Evolutionary conservation across 1,140 invertebrate genomes (phyloP), one percentile per base, ranked within the genome.

Genomic region (Aphidius ervi): DNA sequence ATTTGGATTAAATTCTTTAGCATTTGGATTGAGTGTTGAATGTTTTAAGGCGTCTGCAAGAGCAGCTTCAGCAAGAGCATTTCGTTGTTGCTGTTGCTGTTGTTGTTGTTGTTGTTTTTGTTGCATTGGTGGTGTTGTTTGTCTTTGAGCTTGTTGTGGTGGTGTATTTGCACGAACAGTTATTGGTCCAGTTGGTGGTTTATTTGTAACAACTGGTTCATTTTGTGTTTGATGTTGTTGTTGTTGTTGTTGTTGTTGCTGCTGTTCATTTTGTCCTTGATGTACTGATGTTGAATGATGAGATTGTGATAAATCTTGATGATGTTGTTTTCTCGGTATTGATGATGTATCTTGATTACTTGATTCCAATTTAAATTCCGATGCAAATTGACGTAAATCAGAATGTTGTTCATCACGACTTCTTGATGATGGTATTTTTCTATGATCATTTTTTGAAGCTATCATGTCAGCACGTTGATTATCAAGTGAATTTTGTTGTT

Each of bases 1-100:
- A 69, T 88, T 88, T 23, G 92, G 92, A 83, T 94, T 94, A 79
- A 93, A 94, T 80, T 93, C 91, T 77, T 94, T 94, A 20, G 91
- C 91, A 74, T 94, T 89, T 41, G 92, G 91, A 83, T 94, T 94
- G 42, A 94, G 81, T 1, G 85, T 92, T 20, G 89, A 93, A 70
- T 90, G 90, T 69, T 90, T 89, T 39, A 88, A 78, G 23, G 85
- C 82, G 50, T 78, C 81, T 5, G 84, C 81, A 9, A 82, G 69
- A 41, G 71, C 69, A 6, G 76, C 69, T 67, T 77, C 73, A 63
- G 72, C 65, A 45, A 68, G 63, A 31, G 23, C 23, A 50, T 71
- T 63, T 42, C 76, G 72, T 48, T 79, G 73, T 53, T 65, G 68
- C 46, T 65, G 62, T 49, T 65, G 64, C 56, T 67, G 68, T 67